Evolutionary conservation across 53 echinoderm and acorn worm species (phyloP).

Genomic region (Henricia sp.): DNA sequence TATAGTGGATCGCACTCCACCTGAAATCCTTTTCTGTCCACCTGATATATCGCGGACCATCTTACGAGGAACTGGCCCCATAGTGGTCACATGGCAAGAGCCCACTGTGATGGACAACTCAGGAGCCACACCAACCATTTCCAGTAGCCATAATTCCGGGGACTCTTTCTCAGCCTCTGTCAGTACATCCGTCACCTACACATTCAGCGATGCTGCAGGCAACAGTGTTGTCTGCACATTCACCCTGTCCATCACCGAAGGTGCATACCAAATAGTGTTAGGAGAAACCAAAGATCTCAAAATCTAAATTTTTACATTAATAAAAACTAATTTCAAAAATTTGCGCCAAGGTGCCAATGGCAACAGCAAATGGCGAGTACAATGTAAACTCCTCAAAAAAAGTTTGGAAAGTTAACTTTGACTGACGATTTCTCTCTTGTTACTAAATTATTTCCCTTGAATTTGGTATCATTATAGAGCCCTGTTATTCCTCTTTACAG

Average conservation of each 20-base stretch:
- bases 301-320: too few relatives aligned
- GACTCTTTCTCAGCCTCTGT: conserved; percentile 24
- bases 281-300: too few relatives aligned
- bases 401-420: too few relatives aligned
- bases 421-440: too few relatives aligned
- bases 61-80: conserved; percentile 8
- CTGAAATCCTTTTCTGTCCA: conserved; percentile 55
- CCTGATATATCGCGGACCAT: conserved; percentile 34
- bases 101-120: conserved; percentile 64
- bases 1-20: conserved; percentile 44
- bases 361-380: too few relatives aligned
- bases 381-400: too few relatives aligned
- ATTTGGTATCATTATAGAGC: too few relatives aligned
- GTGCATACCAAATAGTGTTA: not conserved
- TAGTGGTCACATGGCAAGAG: conserved; percentile 46
- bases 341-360: too few relatives aligned
- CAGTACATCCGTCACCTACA: conserved; percentile 38
- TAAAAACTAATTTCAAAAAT: too few relatives aligned
- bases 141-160: conserved; percentile 50
- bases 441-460: too few relatives aligned
- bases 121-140: not conserved
- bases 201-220: conserved; percentile 52
- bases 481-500: too few relatives aligned
- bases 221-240: conserved; percentile 68
- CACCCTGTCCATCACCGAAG: conserved; percentile 61